Percentiles rank a stretch among this genome's conserved stretches.
Conservation (phyloP, 2,113 vertebrate species). For the Vanacampus margaritifer region DNA sequence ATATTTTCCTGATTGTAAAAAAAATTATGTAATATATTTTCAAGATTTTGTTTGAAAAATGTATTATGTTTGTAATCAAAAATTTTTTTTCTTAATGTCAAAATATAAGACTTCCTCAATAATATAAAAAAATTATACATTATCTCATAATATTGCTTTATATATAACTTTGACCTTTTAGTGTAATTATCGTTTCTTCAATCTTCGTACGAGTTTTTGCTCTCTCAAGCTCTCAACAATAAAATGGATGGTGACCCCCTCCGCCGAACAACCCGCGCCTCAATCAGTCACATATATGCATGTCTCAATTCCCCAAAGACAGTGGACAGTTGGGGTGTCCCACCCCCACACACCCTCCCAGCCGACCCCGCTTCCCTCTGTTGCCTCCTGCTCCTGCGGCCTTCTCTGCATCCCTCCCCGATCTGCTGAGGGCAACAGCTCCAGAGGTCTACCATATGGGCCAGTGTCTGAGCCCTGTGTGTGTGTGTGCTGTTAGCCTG, state of each 20-base stretch:
- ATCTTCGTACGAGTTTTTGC: background rate
- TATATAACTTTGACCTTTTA: too few relatives aligned
- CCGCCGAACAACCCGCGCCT: constrained; percentile 20
- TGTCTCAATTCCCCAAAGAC: constrained; percentile 68
- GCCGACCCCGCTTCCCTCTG: constrained; percentile 23
- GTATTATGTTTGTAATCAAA: too few relatives aligned
- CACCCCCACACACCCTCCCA: constrained; percentile 61
- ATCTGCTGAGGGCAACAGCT: constrained; percentile 58
- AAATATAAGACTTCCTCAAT: too few relatives aligned
- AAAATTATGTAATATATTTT: too few relatives aligned
- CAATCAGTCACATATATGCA: constrained; percentile 64
- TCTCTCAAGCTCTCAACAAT: constrained; percentile 5
- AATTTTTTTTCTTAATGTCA: too few relatives aligned
- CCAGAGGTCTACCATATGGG: constrained; percentile 71
- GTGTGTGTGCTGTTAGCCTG: constrained; percentile 44
- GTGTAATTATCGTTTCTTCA: too few relatives aligned
- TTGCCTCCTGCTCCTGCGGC: constrained; percentile 39
- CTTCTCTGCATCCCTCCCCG: constrained; percentile 41
- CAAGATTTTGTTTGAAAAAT: too few relatives aligned
- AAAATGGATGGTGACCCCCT: constrained; percentile 17
- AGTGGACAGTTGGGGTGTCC: constrained; percentile 68
- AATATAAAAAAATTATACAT: too few relatives aligned
- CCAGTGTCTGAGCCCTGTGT: constrained; percentile 56
- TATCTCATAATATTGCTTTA: too few relatives aligned
- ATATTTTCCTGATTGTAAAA: too few relatives aligned